Percentiles rank a stretch among this genome's conserved stretches.
Conservation (phyloP, 2,888 invertebrate species). For the Leptopilina drosophilae region DNA sequence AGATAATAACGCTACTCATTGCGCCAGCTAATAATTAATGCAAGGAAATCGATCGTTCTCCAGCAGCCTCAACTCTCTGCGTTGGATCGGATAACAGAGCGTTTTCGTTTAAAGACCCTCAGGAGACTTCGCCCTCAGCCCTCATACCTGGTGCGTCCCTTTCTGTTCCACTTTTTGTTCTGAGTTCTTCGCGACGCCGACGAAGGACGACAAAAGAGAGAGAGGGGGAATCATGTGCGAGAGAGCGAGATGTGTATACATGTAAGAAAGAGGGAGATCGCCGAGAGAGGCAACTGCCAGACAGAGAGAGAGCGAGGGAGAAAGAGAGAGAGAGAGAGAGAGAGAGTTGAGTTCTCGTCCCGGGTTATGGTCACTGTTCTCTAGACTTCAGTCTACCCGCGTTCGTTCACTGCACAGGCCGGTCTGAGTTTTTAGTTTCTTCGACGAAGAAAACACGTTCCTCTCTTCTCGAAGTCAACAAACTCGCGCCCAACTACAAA, state of each 20-base stretch:
- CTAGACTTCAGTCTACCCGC: conserved; percentile 14
- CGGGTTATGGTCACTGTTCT: conserved; percentile 35
- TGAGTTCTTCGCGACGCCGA: conserved; percentile 34
- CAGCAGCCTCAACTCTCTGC: conserved; percentile 18
- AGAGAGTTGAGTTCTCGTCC: conserved; percentile 12
- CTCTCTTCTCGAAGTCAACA: conserved; percentile 22
- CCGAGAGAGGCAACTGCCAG: not conserved
- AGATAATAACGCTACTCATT: conserved; percentile 13
- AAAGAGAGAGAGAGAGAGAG: too few relatives aligned
- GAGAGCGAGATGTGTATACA: not conserved
- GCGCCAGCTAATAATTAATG: conserved; percentile 32
- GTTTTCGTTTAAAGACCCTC: conserved; percentile 37
- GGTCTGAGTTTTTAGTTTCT: not conserved
- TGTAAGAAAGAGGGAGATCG: not conserved
- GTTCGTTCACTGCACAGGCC: conserved; percentile 11
- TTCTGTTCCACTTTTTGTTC: conserved; percentile 39
- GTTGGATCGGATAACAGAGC: conserved; percentile 26
- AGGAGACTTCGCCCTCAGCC: conserved; percentile 33
- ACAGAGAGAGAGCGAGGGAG: conserved; percentile 1
- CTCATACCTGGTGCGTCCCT: conserved; percentile 29
- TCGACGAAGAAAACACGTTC: conserved; percentile 21
- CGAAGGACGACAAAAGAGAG: conserved; percentile 36
- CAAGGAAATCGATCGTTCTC: conserved; percentile 36
- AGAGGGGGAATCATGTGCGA: conserved; percentile 6
- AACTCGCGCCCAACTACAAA: conserved; percentile 31